Percentiles rank a stretch among this genome's conserved stretches.
Evolutionary conservation across 2,113 vertebrate species (phyloP).

Genomic region (human): DNA sequence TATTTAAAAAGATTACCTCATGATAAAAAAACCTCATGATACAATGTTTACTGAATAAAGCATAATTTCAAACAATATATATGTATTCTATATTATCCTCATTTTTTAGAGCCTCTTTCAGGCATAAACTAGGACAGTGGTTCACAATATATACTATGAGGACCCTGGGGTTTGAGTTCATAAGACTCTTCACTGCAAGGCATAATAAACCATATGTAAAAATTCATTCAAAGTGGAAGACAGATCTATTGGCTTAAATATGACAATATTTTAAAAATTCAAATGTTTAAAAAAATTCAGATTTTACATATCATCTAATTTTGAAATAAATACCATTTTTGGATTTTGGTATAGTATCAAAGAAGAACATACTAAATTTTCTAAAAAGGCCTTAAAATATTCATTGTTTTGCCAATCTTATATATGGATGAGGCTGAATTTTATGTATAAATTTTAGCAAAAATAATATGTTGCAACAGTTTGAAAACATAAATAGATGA

Average conservation of each 20-base stretch:
- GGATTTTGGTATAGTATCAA: not conserved
- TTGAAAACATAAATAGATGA: not conserved
- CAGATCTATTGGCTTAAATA: not conserved
- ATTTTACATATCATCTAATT: not conserved
- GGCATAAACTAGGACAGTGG: not conserved
- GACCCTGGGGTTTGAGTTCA: not conserved
- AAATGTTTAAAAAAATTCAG: not conserved
- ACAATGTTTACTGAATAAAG: not conserved
- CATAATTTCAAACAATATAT: not conserved
- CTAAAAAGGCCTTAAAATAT: not conserved
- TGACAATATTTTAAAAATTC: not conserved
- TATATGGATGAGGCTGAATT: not conserved
- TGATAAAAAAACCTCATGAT: not conserved
- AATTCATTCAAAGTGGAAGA: not conserved
- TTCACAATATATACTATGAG: not conserved
- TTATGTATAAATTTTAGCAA: not conserved
- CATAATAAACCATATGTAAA: not conserved
- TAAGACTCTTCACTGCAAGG: not conserved
- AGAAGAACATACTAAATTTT: not conserved
- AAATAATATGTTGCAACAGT: not conserved
- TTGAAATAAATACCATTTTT: not conserved
- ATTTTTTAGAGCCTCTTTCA: not conserved
- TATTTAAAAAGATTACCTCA: not conserved
- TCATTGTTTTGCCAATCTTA: not conserved
- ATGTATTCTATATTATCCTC: not conserved